A percentile compares a stretch with the other conserved stretches of the same genome.
phyloP scores from a whole-genome alignment of 1,140 invertebrate genomes.

The Venturia canescens region DNA sequence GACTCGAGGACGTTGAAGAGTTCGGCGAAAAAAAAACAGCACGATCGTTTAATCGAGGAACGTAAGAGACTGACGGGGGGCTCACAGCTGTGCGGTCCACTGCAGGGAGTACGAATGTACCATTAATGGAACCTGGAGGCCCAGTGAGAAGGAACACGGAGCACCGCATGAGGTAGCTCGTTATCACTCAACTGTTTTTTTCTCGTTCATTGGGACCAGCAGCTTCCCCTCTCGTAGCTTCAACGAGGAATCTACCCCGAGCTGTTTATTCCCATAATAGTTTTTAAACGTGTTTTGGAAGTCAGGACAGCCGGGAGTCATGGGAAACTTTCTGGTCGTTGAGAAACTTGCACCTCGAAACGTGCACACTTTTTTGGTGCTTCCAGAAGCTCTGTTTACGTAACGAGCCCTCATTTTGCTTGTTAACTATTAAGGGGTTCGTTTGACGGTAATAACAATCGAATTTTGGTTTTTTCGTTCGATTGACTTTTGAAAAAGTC shows the following conservation, averaged over 20 bases:
- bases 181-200: conserved; percentile 69
- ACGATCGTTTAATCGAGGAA: background rate
- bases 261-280: conserved; percentile 31
- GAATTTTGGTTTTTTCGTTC: conserved; percentile 13
- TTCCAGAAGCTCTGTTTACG: background rate
- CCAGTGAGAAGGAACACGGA: conserved; percentile 48
- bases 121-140: background rate
- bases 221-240: conserved; percentile 48
- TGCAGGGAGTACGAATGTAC: conserved; percentile 56
- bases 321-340: conserved; percentile 64
- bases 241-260: conserved; percentile 58
- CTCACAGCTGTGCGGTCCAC: conserved; percentile 68
- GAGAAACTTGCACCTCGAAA: conserved; percentile 36
- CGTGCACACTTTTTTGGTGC: conserved; percentile 5
- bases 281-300: background rate
- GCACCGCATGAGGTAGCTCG: conserved; percentile 67
- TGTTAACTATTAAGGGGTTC: too few species aligned
- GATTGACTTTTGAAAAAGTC: background rate
- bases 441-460: too few species aligned
- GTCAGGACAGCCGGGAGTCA: conserved; percentile 26
- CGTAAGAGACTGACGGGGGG: conserved; percentile 47
- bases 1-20: too few species aligned
- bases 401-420: too few species aligned
- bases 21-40: background rate
- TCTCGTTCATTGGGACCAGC: conserved; percentile 8